Conservation (phyloP, 2,113 vertebrate species). For the Formicarius rufipectus region DNA sequence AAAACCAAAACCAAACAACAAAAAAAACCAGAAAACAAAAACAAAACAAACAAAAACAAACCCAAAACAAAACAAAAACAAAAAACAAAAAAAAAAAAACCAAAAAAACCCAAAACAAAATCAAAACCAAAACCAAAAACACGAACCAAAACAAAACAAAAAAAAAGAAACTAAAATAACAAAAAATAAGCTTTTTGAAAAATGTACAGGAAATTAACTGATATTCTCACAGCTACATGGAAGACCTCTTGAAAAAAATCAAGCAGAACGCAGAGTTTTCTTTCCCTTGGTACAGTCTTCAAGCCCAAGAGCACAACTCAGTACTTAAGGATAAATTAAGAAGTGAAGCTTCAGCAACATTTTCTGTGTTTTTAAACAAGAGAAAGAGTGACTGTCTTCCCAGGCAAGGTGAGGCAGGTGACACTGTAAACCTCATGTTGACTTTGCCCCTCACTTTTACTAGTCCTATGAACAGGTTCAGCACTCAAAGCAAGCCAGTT, state of each 20-base stretch:
- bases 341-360: not conserved
- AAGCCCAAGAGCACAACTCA: not conserved
- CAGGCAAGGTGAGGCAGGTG: accelerated
- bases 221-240: not conserved
- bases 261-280: accelerated
- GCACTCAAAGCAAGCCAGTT: not conserved
- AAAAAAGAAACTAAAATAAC: too few species aligned
- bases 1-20: too few species aligned
- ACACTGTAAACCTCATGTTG: accelerated
- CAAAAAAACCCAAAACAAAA: too few species aligned
- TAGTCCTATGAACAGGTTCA: not conserved
- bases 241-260: not conserved
- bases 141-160: too few species aligned
- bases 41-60: too few species aligned
- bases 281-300: accelerated
- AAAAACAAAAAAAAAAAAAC: too few species aligned
- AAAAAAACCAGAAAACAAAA: too few species aligned
- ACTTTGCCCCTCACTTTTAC: not conserved
- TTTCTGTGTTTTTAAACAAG: not conserved
- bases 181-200: not conserved
- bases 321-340: not conserved
- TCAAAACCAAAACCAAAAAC: too few species aligned
- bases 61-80: too few species aligned
- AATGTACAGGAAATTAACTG: not conserved
- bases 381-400: not conserved